Percentiles rank a stretch among this genome's conserved stretches.
Evolutionary conservation across 2,888 invertebrate species (phyloP).

Genomic region (Holacanthella duospinosa): DNA sequence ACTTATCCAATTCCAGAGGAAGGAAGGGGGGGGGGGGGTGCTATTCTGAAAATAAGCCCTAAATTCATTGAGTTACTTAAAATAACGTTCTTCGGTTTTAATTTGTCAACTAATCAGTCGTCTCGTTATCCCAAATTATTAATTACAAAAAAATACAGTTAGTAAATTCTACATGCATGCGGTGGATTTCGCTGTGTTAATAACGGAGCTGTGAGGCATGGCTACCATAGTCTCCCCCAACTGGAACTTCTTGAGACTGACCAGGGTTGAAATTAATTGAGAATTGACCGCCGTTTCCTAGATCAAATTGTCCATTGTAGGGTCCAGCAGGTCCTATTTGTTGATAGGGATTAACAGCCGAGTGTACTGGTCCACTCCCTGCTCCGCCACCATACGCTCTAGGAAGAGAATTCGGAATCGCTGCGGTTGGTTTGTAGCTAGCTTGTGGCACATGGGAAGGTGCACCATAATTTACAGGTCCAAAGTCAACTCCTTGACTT

Average conservation of each 20-base stretch:
- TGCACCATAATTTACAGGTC: conserved; percentile 9
- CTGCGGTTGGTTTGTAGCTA: background rate
- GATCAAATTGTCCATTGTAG: conserved; percentile 31
- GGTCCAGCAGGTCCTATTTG: conserved; percentile 25
- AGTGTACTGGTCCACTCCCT: conserved; percentile 10
- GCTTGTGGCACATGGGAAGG: background rate
- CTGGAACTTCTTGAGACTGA: conserved; percentile 20
- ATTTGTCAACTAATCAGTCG: too few species aligned
- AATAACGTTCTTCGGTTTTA: too few species aligned
- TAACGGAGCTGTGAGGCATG: conserved; percentile 5
- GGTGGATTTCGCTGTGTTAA: too few species aligned
- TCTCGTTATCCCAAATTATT: too few species aligned
- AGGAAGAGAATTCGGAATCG: background rate
- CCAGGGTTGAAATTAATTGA: conserved; percentile 33
- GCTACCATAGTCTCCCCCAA: conserved; percentile 9
- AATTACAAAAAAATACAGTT: too few species aligned
- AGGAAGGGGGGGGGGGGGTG: too few species aligned
- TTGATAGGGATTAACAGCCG: conserved; percentile 17
- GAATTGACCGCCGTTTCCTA: conserved; percentile 35
- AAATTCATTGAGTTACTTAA: too few species aligned
- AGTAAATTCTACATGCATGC: too few species aligned
- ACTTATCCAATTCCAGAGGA: too few species aligned
- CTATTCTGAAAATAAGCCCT: too few species aligned
- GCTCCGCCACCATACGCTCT: background rate
- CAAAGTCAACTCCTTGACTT: conserved; percentile 9